These are phyloP conservation scores for Ecliptopera silaceata DNA, from an alignment of 2,888 invertebrate species.

Conservation along the genomic window DNA sequence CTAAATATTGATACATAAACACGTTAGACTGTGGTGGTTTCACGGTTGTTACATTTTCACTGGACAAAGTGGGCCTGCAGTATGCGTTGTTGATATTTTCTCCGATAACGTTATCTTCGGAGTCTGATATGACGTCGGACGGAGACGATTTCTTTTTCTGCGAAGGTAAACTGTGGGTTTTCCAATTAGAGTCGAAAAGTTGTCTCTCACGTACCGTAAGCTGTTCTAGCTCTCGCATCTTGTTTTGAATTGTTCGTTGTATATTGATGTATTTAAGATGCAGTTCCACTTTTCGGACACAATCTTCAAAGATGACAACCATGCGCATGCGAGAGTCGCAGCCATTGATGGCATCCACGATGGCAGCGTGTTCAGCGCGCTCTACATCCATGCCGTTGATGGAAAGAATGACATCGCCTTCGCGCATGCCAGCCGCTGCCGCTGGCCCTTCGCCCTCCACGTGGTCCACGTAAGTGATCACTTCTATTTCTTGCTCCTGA, in stretches of 20 bases:
- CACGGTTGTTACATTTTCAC: conserved; percentile 87
- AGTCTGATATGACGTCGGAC: conserved; percentile 69
- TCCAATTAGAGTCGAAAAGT: conserved; percentile 93
- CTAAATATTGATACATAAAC: conserved; percentile 87
- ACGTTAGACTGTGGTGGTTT: conserved; percentile 74
- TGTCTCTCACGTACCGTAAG: conserved; percentile 92
- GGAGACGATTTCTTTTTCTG: conserved; percentile 89
- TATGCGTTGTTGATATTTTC: conserved; percentile 83
- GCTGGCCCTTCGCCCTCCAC: conserved; percentile 97
- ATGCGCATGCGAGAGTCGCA: conserved; percentile 96
- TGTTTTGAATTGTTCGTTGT: conserved; percentile 91
- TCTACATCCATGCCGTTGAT: conserved; percentile 98
- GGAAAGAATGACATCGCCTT: conserved; percentile 97
- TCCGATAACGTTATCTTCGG: conserved; percentile 67
- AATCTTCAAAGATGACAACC: conserved; percentile 98
- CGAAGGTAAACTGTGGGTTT: conserved; percentile 94
- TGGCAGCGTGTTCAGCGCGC: conserved; percentile 94
- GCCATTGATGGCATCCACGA: conserved; percentile 95
- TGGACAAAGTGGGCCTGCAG: conserved; percentile 90
- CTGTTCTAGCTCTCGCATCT: conserved; percentile 92
- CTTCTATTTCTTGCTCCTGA: conserved; percentile 94
- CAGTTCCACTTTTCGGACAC: conserved; percentile 95
- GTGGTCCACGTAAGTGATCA: conserved; percentile 98
- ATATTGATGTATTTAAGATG: conserved; percentile 96
- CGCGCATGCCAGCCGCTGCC: conserved; percentile 95